A percentile compares a stretch with the other conserved stretches of the same genome.
Conservation (phyloP, 2,797 vertebrate genomes). For the Xyrichtys novacula region DNA sequence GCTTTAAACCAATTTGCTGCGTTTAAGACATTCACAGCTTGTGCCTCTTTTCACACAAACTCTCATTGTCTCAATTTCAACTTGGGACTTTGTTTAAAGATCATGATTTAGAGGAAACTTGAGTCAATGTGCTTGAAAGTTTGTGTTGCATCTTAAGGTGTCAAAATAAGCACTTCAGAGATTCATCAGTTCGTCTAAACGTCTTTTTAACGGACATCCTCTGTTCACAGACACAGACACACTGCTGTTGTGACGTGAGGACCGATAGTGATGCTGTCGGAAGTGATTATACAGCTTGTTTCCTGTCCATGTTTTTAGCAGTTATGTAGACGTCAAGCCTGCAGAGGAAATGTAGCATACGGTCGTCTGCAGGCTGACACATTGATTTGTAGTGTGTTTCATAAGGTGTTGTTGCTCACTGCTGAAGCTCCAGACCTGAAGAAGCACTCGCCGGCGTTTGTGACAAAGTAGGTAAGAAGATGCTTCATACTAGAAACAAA, state of each 20-base stretch:
- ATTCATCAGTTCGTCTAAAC: background rate
- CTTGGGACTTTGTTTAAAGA: background rate
- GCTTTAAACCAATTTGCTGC: slow-evolving; percentile 32
- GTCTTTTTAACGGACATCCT: slow-evolving; percentile 6
- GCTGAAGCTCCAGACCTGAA: background rate
- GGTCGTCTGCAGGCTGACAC: slow-evolving; percentile 6
- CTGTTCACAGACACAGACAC: background rate
- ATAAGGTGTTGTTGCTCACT: slow-evolving; percentile 2
- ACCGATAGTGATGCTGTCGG: slow-evolving; percentile 57
- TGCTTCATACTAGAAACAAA: background rate
- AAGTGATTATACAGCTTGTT: slow-evolving; percentile 67
- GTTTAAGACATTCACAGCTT: slow-evolving; percentile 6
- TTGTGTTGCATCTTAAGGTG: background rate
- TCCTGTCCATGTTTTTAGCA: slow-evolving; percentile 69
- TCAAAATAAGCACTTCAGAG: background rate
- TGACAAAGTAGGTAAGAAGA: slow-evolving; percentile 21
- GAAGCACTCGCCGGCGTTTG: slow-evolving; percentile 4
- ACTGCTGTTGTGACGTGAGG: background rate
- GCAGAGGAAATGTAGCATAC: slow-evolving; percentile 38
- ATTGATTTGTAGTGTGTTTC: slow-evolving; percentile 12
- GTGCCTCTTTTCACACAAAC: slow-evolving; percentile 1
- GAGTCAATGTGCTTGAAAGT: background rate
- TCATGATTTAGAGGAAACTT: background rate
- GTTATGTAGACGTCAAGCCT: slow-evolving; percentile 15
- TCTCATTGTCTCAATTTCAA: background rate